These are phyloP conservation scores for Rattus rattus DNA, from an alignment of 2,113 vertebrate species.

Conservation along the genomic window DNA sequence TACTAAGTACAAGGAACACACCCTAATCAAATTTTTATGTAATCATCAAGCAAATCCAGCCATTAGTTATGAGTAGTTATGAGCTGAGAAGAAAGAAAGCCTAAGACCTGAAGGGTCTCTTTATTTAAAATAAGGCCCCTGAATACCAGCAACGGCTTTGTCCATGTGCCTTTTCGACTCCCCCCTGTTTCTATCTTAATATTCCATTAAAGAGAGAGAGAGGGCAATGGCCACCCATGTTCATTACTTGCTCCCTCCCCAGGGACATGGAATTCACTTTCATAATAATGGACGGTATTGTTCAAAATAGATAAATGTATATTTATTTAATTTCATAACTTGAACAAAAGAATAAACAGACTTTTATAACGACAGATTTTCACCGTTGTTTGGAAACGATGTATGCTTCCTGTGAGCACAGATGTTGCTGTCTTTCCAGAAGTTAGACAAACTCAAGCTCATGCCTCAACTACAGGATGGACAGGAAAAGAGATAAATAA, in stretches of 20 bases:
- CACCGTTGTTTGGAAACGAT: background rate
- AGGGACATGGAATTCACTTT: background rate
- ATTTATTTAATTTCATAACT: slow-evolving; percentile 13
- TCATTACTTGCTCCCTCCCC: background rate
- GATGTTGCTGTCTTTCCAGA: too few species aligned
- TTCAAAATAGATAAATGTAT: background rate
- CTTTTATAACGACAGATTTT: background rate
- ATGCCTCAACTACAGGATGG: background rate
- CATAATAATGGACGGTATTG: background rate
- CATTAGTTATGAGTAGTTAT: background rate
- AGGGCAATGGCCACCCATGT: background rate
- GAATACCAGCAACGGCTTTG: background rate
- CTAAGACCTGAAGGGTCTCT: background rate
- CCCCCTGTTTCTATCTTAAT: too few species aligned
- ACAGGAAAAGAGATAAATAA: background rate
- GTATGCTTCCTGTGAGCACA: background rate
- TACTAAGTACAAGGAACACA: background rate
- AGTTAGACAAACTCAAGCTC: background rate
- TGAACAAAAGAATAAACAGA: background rate
- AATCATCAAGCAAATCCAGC: background rate
- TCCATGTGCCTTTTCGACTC: background rate
- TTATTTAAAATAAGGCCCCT: background rate
- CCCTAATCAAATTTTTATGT: background rate
- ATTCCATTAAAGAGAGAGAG: background rate
- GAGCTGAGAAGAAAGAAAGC: slow-evolving; percentile 6